Evolutionary conservation across 2,888 invertebrate genomes (phyloP).

Genomic region (Habrosyne pyritoides): DNA sequence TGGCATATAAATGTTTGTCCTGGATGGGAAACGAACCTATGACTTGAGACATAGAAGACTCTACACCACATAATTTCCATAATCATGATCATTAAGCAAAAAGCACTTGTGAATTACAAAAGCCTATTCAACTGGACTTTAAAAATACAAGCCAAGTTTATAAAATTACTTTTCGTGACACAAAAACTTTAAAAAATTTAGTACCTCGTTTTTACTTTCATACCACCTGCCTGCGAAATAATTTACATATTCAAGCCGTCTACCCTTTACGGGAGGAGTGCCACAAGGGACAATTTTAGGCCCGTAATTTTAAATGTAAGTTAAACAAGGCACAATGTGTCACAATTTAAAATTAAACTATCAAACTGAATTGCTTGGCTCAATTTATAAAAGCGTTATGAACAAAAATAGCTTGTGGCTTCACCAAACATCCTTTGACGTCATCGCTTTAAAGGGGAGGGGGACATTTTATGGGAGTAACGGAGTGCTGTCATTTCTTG

Average conservation of each 20-base stretch:
- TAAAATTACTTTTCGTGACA: neutral
- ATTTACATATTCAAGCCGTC: neutral
- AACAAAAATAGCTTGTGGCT: conserved; percentile 47
- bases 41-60: too few species aligned
- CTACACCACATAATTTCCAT: too few species aligned
- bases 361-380: conserved; percentile 27
- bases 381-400: conserved; percentile 32
- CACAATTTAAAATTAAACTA: conserved; percentile 2
- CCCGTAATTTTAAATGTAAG: neutral
- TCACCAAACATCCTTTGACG: conserved; percentile 59
- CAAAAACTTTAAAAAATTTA: neutral
- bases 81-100: too few species aligned
- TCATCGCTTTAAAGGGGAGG: conserved; percentile 39
- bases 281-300: neutral
- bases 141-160: neutral
- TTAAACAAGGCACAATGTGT: neutral
- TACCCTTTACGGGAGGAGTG: neutral
- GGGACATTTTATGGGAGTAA: conserved; percentile 12
- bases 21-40: too few species aligned
- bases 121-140: neutral
- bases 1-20: too few species aligned
- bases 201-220: neutral
- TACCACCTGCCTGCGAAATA: neutral
- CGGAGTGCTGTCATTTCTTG: neutral
- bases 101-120: neutral